phyloP scores from a whole-genome alignment of 2,113 vertebrate genomes.

The Asarcornis scutulata region DNA sequence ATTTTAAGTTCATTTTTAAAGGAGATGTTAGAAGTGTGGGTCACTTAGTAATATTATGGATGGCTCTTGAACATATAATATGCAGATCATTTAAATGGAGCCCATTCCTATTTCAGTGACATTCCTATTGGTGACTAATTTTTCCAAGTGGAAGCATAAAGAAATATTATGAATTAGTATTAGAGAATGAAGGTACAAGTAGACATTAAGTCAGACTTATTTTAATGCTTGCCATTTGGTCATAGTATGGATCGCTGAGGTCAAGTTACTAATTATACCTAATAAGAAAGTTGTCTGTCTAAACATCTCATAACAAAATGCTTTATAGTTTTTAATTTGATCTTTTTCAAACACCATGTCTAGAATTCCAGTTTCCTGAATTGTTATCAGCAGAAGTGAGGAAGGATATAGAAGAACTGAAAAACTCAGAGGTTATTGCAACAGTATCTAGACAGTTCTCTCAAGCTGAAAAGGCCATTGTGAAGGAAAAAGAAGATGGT shows the following conservation, averaged over 20 bases:
- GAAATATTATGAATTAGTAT: neutral
- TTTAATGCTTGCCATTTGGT: neutral
- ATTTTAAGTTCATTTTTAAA: neutral
- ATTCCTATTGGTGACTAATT: neutral
- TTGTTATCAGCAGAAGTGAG: neutral
- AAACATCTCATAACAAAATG: neutral
- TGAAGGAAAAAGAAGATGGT: conserved; percentile 33
- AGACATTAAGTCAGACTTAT: neutral
- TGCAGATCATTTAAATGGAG: neutral
- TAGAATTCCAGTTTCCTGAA: conserved; percentile 41
- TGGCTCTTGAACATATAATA: neutral
- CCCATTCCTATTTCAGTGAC: neutral
- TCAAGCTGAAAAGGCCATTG: neutral
- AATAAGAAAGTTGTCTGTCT: neutral
- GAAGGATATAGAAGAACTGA: neutral
- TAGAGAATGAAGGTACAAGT: neutral
- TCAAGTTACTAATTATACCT: neutral
- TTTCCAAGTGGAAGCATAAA: neutral
- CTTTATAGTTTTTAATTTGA: neutral
- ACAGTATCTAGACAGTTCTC: neutral
- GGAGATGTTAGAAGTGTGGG: neutral
- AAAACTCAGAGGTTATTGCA: neutral
- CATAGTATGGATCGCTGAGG: neutral
- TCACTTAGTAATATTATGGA: neutral
- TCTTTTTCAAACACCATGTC: neutral